Evolutionary conservation across 1,140 invertebrate genomes (phyloP), one percentile per base, ranked within the genome.

Genomic region (Drosophila paulistorum): DNA sequence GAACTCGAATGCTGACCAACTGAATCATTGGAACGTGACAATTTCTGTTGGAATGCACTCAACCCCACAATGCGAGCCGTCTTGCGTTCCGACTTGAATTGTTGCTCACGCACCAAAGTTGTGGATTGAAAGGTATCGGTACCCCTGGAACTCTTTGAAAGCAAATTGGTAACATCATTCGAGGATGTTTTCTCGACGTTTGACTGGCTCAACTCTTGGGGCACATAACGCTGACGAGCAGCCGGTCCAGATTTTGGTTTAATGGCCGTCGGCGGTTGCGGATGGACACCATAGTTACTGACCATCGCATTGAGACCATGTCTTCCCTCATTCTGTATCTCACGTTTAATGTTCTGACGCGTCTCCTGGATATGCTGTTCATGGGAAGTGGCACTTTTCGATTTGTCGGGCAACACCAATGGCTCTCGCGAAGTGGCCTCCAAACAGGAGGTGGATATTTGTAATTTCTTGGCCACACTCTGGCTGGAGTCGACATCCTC

Each of bases 31-130:
- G 78, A 91, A 0, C 89, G 86, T 11, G 90, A 93, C 61, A 91
- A 84, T 75, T 91, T 93, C 79, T 94, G 93, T 78, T 94, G 93
- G 48, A 94, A 92, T 1, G 93, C 91, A 41, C 93, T 93, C 7
- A 94, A 77, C 0, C 93, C 93, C 9, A 93, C 91, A 42, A 94
- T 93, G 72, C 93, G 93, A 0, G 93, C 89, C n/a, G 77, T 26
- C 6, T 35, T 58, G 33, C n/a, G 75, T 59, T 91, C 82, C 57
- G 71, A 26, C 41, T 75, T 90, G 14, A 68, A 51, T 23, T 72
- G 85, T 79, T 78, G 82, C 62, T 91, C 91, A 0, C 79, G 71
- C 17, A 91, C 79, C 62, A 91, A 60, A 1, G 89, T 81, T 13
- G 86, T 92, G 2, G 91, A 92, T 71, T 91, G 90, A 58, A 92